phyloP scores from a whole-genome alignment of 1,140 invertebrate genomes.

The Polypedilum vanderplanki region DNA sequence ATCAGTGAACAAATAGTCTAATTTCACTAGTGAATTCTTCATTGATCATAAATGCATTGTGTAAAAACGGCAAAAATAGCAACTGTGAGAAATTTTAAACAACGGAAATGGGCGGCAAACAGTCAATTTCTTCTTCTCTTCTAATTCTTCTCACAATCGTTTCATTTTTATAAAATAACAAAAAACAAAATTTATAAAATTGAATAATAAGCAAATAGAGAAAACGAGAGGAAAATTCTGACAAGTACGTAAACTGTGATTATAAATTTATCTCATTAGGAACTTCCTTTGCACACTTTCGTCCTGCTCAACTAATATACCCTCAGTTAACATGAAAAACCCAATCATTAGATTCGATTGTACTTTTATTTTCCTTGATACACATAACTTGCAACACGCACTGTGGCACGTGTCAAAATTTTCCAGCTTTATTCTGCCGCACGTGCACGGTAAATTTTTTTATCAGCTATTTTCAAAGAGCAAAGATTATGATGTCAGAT shows the following conservation, averaged over 20 bases:
- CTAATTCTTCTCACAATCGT: no score
- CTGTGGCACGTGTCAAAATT: not conserved
- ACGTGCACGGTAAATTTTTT: not conserved
- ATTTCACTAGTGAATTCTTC: no score
- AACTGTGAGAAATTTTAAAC: no score
- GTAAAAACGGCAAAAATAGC: no score
- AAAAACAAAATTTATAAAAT: no score
- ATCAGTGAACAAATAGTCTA: no score
- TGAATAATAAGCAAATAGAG: no score
- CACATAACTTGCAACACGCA: slow-evolving; percentile 24
- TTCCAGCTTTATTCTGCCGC: slow-evolving; percentile 1
- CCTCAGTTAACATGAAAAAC: slow-evolving; percentile 15
- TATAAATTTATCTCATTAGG: slow-evolving; percentile 6
- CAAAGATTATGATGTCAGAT: slow-evolving; percentile 25
- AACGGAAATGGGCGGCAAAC: no score
- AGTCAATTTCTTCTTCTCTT: no score
- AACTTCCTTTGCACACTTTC: slow-evolving; percentile 10
- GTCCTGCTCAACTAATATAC: not conserved
- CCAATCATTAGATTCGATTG: slow-evolving; percentile 17
- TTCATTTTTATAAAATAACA: no score
- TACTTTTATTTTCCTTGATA: not conserved
- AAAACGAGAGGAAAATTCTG: no score
- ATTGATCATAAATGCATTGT: no score
- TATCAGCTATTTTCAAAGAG: not conserved
- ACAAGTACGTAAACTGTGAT: not conserved